Percentiles rank a stretch among this genome's conserved stretches.
Conservation (phyloP, 2,888 invertebrate genomes). For the Thecophora atra region DNA sequence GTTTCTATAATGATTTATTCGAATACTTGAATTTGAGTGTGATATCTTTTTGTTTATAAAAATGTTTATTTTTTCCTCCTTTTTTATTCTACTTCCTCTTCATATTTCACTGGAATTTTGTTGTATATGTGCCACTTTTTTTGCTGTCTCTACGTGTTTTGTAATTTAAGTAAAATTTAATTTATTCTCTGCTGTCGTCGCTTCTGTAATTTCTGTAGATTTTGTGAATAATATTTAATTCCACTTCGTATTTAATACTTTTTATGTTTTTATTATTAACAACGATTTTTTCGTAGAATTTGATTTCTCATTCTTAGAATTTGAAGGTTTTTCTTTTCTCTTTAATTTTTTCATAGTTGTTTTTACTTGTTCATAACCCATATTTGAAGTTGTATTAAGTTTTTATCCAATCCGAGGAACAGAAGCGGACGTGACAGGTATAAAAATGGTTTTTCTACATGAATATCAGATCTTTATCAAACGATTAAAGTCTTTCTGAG, state of each 20-base stretch:
- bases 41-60: too few species aligned
- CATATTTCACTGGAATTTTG: background rate
- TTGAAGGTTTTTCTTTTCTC: too few species aligned
- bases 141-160: conserved; percentile 5
- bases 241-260: background rate
- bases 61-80: background rate
- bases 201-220: background rate
- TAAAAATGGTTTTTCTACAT: too few species aligned
- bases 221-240: background rate
- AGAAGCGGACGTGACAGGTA: too few species aligned
- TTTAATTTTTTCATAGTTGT: too few species aligned
- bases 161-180: background rate
- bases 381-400: too few species aligned
- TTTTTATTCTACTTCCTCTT: background rate
- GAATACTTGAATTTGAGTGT: too few species aligned
- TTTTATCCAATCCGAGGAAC: too few species aligned
- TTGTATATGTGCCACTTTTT: background rate
- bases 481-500: too few species aligned
- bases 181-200: background rate
- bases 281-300: background rate
- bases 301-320: background rate
- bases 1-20: too few species aligned
- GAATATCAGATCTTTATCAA: too few species aligned
- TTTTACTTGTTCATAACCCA: too few species aligned
- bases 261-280: background rate